Percentiles rank a stretch among this genome's conserved stretches.
These are phyloP conservation scores for Dynastes tityus DNA, from an alignment of 2,888 invertebrate genomes.

Conservation along the genomic window DNA sequence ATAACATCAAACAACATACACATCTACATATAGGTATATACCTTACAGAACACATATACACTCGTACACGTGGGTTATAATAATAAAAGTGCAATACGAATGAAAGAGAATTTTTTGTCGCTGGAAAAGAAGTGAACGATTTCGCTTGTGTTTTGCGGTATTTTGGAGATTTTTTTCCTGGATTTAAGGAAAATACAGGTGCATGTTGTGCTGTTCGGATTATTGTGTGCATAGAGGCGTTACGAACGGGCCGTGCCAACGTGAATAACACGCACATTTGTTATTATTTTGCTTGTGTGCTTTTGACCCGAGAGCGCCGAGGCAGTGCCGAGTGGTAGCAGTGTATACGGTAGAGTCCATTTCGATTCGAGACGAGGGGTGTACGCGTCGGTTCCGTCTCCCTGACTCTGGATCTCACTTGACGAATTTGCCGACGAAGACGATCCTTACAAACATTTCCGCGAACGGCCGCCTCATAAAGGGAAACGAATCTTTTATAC, in stretches of 20 bases:
- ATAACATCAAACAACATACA: constrained; percentile 46
- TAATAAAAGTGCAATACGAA: constrained; percentile 43
- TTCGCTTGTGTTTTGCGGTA: constrained; percentile 45
- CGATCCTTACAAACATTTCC: constrained; percentile 31
- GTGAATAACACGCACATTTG: constrained; percentile 73
- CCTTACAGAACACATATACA: constrained; percentile 43
- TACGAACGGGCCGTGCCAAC: constrained; percentile 45
- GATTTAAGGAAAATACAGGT: constrained; percentile 39
- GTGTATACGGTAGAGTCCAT: constrained; percentile 71
- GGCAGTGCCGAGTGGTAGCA: constrained; percentile 69
- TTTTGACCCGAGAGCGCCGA: constrained; percentile 73
- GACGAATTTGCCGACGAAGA: constrained; percentile 46
- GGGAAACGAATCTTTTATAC: constrained; percentile 17
- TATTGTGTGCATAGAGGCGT: constrained; percentile 45
- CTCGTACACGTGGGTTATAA: constrained; percentile 45
- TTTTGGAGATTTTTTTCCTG: constrained; percentile 40
- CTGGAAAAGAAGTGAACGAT: constrained; percentile 46
- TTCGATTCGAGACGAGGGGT: constrained; percentile 68
- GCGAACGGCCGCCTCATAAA: constrained; percentile 6
- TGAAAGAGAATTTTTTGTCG: constrained; percentile 26
- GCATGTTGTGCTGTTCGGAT: constrained; percentile 41
- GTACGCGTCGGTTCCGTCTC: constrained; percentile 63
- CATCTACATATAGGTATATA: constrained; percentile 33
- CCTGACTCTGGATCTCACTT: constrained; percentile 47
- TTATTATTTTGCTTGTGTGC: constrained; percentile 82